Percentiles rank a stretch among this genome's conserved stretches.
phyloP scores from a whole-genome alignment of 2,797 vertebrate species.

The Peromyscus nudipes region DNA sequence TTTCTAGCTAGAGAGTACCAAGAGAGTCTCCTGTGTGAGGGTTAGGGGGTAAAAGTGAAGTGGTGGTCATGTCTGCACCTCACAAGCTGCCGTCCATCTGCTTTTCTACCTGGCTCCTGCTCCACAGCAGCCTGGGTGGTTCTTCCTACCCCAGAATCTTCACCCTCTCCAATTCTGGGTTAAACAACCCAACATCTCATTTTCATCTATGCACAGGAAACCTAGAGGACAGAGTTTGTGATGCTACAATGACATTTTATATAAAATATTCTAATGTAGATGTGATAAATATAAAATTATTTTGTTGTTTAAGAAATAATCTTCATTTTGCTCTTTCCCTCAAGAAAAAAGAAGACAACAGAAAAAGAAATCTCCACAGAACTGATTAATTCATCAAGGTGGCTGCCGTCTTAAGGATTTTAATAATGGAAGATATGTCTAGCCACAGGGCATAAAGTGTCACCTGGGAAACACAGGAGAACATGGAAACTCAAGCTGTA shows the following conservation, averaged over 20 bases:
- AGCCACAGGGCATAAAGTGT: background rate
- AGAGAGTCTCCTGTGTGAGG: background rate
- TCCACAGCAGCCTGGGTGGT: background rate
- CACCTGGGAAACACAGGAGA: background rate
- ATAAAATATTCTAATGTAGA: background rate
- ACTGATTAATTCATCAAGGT: background rate
- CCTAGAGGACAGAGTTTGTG: background rate
- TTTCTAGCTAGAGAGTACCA: background rate
- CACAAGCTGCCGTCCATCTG: background rate
- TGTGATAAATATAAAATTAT: background rate
- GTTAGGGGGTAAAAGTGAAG: background rate
- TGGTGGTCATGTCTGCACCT: background rate
- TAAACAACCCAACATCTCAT: background rate
- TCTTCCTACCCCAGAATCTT: background rate
- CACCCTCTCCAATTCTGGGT: background rate
- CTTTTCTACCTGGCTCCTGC: background rate
- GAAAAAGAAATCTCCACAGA: background rate
- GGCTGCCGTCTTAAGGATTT: background rate
- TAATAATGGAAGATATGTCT: background rate
- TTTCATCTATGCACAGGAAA: background rate
- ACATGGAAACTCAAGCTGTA: background rate
- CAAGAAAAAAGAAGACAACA: background rate
- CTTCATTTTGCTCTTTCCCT: conserved; percentile 17
- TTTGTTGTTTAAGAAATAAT: conserved; percentile 36
- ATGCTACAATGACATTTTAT: background rate